Evolutionary conservation across 2,113 vertebrate species (phyloP), one percentile per base, ranked within the genome.

Genomic region (Saguinus midas): DNA sequence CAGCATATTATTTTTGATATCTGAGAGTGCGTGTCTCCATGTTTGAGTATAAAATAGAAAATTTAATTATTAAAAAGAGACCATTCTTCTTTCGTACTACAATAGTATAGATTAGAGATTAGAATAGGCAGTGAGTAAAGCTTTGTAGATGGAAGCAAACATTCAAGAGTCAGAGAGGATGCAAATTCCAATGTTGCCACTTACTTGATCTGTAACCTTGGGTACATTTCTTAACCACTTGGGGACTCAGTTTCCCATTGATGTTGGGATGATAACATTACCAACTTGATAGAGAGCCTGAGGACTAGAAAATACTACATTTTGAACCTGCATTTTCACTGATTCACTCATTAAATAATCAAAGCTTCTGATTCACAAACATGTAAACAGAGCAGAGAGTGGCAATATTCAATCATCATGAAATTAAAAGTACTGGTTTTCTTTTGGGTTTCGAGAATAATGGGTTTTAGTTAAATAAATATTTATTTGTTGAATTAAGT

Each of bases 31-130:
- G 7, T 64, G 29, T 89, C 55, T 94, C 20, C 48, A 32, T 72
- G 87, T 66, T 98, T 82, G 90, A 23, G 85, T 94, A 18, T 83
- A 52, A 92, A 75, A 80, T 37, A 88, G 5, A 73, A 88, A 57
- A 94, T 95, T 96, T 88, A 80, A 93, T 78, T 97, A 79, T 81
- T 96, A 9, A 40, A 93, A 92, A 96, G 96, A 96, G 4, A 75
- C 55, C 27, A 0, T 86, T 58, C 16, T 57, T 91, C 84, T 14
- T 73, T 72, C 16, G 58, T 11, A 21, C n/a, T 23, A 21, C 82
- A 76, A 83, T 52, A 57, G 55, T 50, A 27, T 14, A 61, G 25
- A 66, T 13, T 27, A 80, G 76, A 43, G 27, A 58, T 14, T 27
- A 64, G 68, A 75, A 48, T 4, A 73, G 12, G 43, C 20, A 48